Base-by-base conservation (phyloP, 2,113 vertebrate genomes). In the Paralichthys olivaceus region DNA sequence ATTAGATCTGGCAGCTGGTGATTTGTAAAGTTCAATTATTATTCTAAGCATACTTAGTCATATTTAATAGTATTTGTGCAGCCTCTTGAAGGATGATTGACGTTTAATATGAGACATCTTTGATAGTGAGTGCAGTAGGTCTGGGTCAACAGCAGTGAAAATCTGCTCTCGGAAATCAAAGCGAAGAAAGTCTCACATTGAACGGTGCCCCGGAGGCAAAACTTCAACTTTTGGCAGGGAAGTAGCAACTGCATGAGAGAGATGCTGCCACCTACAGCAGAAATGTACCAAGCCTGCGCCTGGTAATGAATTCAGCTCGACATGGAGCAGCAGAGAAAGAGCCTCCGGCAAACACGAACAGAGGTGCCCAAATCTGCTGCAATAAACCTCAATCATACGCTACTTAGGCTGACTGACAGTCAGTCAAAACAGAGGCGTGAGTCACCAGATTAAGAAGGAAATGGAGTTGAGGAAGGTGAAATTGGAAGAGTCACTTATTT, bases 191-290 rank as follows among this genome's bases (percentile, higher is more conserved):
- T 86, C 81, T 81, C 59, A 49, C 78, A 82, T 55, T 77, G 45
- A 86, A 88, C 71, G 60, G 47, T 57, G 70, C 53, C 85, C 88
- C 79, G 22, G 64, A 80, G 89, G 87, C 88, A 84, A 90, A 40
- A 90, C 69, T 80, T 82, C 51, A 77, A 66, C 69, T 84, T 53
- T 77, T 74, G 65, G 72, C 74, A 81, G 26, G 69, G 63, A 23
- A 26, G 65, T 11, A 72, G 71, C 54, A 56, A 5, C 78, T 77
- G 74, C 55, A 28, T 76, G 73, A 85, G 83, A 86, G 84, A 84
- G 86, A 77, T 89, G 86, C 88, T 89, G 90, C 90, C 93, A 90
- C 83, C 90, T 90, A 87, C 88, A 89, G 89, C 74, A 87, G 87
- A 80, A 77, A 88, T 61, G n/a, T 34, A 63, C 77, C 75, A 69